Percentiles rank a stretch among this genome's conserved stretches.
Evolutionary conservation across 2,797 vertebrate species (phyloP).

Genomic region (Hapalemur alaotrensis): DNA sequence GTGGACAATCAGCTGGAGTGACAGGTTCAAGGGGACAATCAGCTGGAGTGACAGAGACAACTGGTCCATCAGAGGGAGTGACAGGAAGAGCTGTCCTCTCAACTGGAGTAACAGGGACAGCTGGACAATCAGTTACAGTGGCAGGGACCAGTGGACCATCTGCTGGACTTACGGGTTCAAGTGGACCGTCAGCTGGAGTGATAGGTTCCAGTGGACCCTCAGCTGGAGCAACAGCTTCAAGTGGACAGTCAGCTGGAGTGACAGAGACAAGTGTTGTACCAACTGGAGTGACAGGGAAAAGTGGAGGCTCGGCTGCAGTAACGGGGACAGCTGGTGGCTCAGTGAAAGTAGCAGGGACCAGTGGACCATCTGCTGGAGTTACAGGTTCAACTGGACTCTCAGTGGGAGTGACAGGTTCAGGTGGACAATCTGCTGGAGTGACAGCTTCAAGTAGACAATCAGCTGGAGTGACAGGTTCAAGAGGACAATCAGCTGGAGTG

Average conservation of each 20-base stretch:
- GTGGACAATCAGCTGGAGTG: no score
- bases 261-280: background rate
- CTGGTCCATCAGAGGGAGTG: no score
- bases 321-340: background rate
- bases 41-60: no score
- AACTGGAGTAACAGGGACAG: no score
- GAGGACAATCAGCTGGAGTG: no score
- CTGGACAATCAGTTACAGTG: background rate
- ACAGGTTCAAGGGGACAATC: no score
- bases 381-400: accelerated
- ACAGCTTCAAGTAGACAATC: no score
- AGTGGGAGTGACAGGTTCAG: background rate
- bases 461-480: no score
- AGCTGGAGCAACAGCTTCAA: accelerated
- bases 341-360: accelerated
- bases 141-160: no score
- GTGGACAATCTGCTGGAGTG: no score
- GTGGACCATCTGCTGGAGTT: background rate
- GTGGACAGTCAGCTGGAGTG: background rate
- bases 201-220: background rate
- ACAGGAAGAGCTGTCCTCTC: no score
- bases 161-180: background rate
- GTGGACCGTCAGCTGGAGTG: accelerated
- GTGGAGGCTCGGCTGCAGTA: accelerated
- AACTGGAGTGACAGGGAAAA: accelerated